These are phyloP conservation scores for Pachymerium ferrugineum DNA, from an alignment of 2,888 invertebrate genomes.

Conservation along the genomic window DNA sequence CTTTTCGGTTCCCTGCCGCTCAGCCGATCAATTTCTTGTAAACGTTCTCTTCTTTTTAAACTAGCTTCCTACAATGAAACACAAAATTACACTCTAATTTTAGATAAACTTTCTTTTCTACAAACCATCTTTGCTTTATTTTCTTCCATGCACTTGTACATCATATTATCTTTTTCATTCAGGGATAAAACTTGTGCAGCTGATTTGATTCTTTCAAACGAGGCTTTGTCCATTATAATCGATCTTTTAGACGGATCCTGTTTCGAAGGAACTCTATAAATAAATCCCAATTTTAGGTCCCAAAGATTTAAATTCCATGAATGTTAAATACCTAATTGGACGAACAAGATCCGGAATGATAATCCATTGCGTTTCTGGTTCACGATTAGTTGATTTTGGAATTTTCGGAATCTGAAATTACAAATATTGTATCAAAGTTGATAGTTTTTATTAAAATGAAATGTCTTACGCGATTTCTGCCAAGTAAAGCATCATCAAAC, in stretches of 20 bases:
- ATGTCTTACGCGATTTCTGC: neutral
- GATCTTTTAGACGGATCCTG: neutral
- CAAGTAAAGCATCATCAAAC: neutral
- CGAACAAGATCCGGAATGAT: slow-evolving; percentile 28
- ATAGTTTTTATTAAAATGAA: neutral
- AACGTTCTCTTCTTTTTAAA: neutral
- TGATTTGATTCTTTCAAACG: slow-evolving; percentile 7
- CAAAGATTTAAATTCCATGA: neutral
- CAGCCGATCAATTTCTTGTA: neutral
- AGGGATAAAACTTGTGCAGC: neutral
- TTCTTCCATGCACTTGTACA: neutral
- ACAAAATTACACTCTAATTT: no score
- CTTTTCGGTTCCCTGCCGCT: neutral
- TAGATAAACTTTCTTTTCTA: no score
- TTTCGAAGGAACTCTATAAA: neutral
- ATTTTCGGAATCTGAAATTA: neutral
- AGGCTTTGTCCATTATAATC: neutral
- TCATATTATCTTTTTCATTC: neutral
- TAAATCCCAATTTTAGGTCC: neutral
- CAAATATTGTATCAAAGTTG: no score
- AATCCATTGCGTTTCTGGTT: neutral
- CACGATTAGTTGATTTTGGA: neutral
- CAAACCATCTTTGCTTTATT: neutral
- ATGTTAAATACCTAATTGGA: neutral
- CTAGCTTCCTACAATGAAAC: neutral